A percentile compares a stretch with the other conserved stretches of the same genome.
phyloP scores from a whole-genome alignment of 2,113 vertebrate species.

The Elephantulus edwardii region DNA sequence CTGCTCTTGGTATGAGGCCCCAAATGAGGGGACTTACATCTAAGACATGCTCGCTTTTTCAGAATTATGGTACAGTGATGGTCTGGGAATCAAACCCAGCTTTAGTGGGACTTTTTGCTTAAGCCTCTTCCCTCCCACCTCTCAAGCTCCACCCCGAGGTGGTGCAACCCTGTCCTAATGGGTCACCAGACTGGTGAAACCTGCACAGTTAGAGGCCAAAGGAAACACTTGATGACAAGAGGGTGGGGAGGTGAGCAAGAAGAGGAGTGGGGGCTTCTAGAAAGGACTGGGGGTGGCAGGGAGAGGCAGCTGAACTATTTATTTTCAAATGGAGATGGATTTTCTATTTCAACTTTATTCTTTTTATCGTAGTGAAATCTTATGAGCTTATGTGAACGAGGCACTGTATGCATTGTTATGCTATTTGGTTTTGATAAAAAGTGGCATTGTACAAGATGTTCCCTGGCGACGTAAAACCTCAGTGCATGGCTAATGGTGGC shows the following conservation, averaged over 20 bases:
- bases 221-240: constrained; percentile 66
- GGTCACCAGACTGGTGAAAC: constrained; percentile 78
- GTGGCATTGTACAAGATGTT: constrained; percentile 87
- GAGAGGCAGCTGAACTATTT: constrained; percentile 51
- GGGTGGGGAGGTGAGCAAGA: constrained; percentile 51
- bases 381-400: constrained; percentile 79
- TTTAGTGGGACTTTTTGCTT: constrained; percentile 36
- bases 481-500: constrained; percentile 82
- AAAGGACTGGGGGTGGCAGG: not conserved
- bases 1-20: not conserved
- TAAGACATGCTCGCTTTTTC: not conserved
- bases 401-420: constrained; percentile 86
- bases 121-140: constrained; percentile 35
- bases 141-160: constrained; percentile 63
- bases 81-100: not conserved
- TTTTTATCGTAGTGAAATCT: constrained; percentile 83
- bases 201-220: constrained; percentile 71
- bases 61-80: not conserved
- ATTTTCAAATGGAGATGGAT: constrained; percentile 72
- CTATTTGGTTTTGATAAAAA: constrained; percentile 87
- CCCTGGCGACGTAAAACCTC: constrained; percentile 85
- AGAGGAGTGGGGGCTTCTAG: constrained; percentile 32
- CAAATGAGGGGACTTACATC: not conserved
- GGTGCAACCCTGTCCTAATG: constrained; percentile 66
- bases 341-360: constrained; percentile 78